phyloP scores from a whole-genome alignment of 1,140 invertebrate species.

The Tenebrio molitor region DNA sequence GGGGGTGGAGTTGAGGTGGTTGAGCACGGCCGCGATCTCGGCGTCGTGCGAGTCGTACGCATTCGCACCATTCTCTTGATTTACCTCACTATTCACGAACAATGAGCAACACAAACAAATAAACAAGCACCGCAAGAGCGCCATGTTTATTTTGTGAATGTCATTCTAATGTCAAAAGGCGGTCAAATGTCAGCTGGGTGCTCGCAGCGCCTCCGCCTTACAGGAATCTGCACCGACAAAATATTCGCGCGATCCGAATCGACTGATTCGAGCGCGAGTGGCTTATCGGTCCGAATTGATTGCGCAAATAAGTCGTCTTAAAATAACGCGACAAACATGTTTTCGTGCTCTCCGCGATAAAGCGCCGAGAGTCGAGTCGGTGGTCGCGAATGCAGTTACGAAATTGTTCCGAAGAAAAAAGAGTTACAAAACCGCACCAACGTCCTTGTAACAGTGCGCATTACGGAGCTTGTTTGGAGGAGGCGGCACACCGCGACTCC shows the following conservation, averaged over 20 bases:
- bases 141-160: conserved; percentile 34
- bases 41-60: conserved; percentile 54
- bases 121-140: conserved; percentile 11
- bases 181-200: conserved; percentile 6
- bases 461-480: neutral
- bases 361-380: neutral
- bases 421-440: neutral
- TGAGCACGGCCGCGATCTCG: conserved; percentile 42
- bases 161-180: conserved; percentile 3
- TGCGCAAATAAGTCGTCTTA: too few species aligned
- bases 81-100: conserved; percentile 4
- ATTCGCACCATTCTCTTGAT: neutral
- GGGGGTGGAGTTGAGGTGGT: conserved; percentile 51
- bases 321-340: too few species aligned
- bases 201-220: too few species aligned
- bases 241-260: too few species aligned
- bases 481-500: neutral
- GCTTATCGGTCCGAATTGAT: too few species aligned
- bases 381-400: neutral
- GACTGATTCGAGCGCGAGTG: too few species aligned
- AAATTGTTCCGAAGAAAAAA: conserved; percentile 7
- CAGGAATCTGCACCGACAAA: neutral
- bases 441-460: conserved; percentile 20
- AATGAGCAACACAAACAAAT: conserved; percentile 17
- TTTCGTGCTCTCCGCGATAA: too few species aligned